phyloP scores from a whole-genome alignment of 2,797 vertebrate genomes.

The Notoglanidium macrostoma region DNA sequence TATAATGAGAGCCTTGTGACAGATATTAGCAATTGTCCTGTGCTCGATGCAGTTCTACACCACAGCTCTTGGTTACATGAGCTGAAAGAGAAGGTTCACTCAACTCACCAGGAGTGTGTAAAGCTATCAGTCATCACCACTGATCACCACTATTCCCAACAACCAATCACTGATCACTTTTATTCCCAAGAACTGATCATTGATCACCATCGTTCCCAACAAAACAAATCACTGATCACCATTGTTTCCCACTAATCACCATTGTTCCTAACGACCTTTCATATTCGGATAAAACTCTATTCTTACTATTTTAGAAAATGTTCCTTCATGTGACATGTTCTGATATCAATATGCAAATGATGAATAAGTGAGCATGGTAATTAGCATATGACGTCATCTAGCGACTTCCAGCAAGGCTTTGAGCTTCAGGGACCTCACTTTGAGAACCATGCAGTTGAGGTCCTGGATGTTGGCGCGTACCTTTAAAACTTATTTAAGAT shows the following conservation, averaged over 20 bases:
- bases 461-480: too few relatives aligned
- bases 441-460: background rate
- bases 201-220: background rate
- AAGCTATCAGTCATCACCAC: background rate
- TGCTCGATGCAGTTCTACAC: background rate
- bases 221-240: background rate
- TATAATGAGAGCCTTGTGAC: background rate
- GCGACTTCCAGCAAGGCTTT: background rate
- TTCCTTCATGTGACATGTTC: background rate
- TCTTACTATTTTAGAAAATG: background rate
- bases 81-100: background rate
- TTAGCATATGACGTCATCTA: background rate
- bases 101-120: background rate
- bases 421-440: background rate
- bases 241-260: background rate
- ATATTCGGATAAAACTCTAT: background rate
- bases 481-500: background rate
- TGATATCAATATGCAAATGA: background rate
- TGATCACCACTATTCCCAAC: background rate
- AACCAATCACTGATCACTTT: background rate
- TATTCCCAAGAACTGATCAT: background rate
- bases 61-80: background rate
- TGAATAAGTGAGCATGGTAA: background rate
- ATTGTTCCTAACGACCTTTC: background rate
- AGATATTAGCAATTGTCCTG: background rate